Evolutionary conservation across 2,113 vertebrate species (phyloP), one percentile per base, ranked within the genome.

Genomic region (Lutjanus erythropterus): DNA sequence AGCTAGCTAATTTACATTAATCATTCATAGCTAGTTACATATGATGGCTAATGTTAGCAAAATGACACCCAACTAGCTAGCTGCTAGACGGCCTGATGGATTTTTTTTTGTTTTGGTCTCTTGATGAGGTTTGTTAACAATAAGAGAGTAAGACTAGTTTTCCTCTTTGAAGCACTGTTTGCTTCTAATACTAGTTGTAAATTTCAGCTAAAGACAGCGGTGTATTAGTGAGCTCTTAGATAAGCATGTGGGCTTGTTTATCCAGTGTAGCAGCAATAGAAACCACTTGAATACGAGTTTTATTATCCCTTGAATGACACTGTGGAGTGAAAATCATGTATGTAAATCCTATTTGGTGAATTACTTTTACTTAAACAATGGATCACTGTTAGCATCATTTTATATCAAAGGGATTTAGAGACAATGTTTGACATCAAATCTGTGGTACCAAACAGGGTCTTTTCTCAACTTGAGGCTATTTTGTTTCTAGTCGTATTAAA

Each of bases 401-500:
- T 52, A 33, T 35, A 25, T 68, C 53, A 71, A 78, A 33, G 71
- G 33, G 55, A 66, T 78, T 61, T 61, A 69, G 9, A 77, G 27
- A 53, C 56, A 52, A 11, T 56, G 61, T 76, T 71, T 65, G 67
- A 66, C 59, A 67, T 53, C 75, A 64, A 65, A 78, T 76, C 70
- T 81, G 65, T 37, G 18, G 10, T 58, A 73, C 60, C 5, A 61
- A 65, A 61, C 71, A 5, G 25, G 9, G 64, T 75, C 19, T 72
- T 80, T 60, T 69, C 55, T 83, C 35, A 31, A 37, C 53, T 86
- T 71, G 23, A 46, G 46, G 68, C 66, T 83, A 66, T 90, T 93
- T 90, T 86, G 58, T 82, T 86, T 82, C 65, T 49, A 42, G 52
- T 64, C n/a, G 68, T 86, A 88, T 86, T 85, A 88, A 88, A 83